Evolutionary conservation across 2,888 invertebrate species (phyloP).

Genomic region (Anarsia innoxiella): DNA sequence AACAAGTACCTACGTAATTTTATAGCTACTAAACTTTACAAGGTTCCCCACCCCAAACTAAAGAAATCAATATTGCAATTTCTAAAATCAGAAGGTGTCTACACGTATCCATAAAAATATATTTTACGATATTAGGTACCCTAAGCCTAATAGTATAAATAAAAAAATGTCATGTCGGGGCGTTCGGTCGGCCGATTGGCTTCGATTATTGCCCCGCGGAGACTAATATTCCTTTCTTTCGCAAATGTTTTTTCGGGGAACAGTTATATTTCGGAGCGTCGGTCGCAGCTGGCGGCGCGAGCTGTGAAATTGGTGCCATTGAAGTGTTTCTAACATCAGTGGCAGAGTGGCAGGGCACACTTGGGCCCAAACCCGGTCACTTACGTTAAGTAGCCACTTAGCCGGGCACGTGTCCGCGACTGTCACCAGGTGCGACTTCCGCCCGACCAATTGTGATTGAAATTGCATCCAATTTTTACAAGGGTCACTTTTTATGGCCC

Average conservation of each 20-base stretch:
- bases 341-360: constrained; percentile 24
- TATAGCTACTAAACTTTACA: constrained; percentile 14
- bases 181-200: constrained; percentile 67
- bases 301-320: constrained; percentile 52
- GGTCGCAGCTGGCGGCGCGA: constrained; percentile 65
- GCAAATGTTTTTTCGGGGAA: constrained; percentile 66
- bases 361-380: too few species aligned
- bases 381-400: constrained; percentile 71
- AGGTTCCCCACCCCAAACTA: constrained; percentile 17
- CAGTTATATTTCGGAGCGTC: constrained; percentile 68
- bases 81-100: constrained; percentile 44
- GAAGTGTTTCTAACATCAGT: constrained; percentile 34
- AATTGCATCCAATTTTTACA: constrained; percentile 44
- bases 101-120: constrained; percentile 46
- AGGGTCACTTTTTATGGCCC: constrained; percentile 47
- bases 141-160: constrained; percentile 56
- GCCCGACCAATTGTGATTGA: constrained; percentile 56
- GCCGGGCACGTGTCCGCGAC: constrained; percentile 55
- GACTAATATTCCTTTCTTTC: constrained; percentile 73
- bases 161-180: constrained; percentile 56
- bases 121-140: constrained; percentile 58
- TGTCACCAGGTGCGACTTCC: constrained; percentile 63
- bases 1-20: neutral
- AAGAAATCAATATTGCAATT: constrained; percentile 28
- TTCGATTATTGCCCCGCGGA: constrained; percentile 72